Conservation (phyloP, 2,113 vertebrate species). For the Nothoprocta pentlandii region DNA sequence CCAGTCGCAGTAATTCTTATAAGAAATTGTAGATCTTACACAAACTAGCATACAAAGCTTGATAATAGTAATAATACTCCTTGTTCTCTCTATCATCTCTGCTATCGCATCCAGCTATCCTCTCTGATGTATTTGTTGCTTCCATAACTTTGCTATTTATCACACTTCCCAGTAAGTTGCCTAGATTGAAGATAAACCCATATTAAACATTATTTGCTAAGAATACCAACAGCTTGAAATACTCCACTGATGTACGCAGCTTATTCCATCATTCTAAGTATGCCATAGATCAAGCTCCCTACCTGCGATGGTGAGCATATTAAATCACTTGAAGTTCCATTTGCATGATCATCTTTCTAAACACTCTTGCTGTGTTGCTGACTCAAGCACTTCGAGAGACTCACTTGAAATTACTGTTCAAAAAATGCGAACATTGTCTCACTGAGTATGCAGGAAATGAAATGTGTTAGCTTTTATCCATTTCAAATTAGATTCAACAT, state of each 20-base stretch:
- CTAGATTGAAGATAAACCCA: conserved; percentile 19
- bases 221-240: conserved; percentile 59
- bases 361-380: conserved; percentile 25
- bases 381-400: conserved; percentile 61
- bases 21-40: not conserved
- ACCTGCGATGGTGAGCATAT: conserved; percentile 31
- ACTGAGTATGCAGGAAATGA: conserved; percentile 53
- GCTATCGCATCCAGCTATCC: not conserved
- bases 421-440: not conserved
- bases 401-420: conserved; percentile 40
- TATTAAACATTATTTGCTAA: conserved; percentile 48
- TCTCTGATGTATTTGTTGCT: conserved; percentile 12
- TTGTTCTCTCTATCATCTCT: not conserved
- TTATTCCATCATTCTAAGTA: conserved; percentile 54
- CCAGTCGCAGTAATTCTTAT: not conserved
- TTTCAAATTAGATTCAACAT: conserved; percentile 70
- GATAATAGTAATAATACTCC: not conserved
- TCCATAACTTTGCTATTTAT: conserved; percentile 32
- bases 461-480: conserved; percentile 55
- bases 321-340: conserved; percentile 67
- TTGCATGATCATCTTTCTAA: conserved; percentile 57
- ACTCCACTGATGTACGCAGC: not conserved
- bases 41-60: not conserved
- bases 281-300: conserved; percentile 53
- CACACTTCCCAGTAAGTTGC: conserved; percentile 30